Percentiles rank a stretch among this genome's conserved stretches.
phyloP scores from a whole-genome alignment of 2,797 vertebrate genomes.

The Pantherophis alleghaniensis region DNA sequence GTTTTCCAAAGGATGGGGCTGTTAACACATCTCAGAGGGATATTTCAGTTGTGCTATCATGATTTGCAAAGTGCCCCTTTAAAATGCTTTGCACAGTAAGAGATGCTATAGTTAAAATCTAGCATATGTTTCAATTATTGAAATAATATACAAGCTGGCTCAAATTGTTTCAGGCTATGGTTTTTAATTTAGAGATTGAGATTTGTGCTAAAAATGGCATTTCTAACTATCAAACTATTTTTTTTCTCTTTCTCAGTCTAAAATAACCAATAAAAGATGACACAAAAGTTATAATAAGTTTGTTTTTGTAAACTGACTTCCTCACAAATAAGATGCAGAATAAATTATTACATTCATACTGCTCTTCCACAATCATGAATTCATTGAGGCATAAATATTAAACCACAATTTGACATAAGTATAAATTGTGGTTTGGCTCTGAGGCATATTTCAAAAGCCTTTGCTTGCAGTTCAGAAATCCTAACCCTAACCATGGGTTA shows the following conservation, averaged over 20 bases:
- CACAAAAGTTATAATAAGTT: neutral
- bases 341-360: neutral
- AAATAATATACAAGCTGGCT: conserved; percentile 52
- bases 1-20: neutral
- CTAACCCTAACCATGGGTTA: neutral
- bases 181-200: conserved; percentile 3
- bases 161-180: conserved; percentile 42
- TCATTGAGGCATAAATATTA: neutral
- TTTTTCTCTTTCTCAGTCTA: conserved; percentile 1
- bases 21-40: neutral
- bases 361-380: neutral
- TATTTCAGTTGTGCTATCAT: neutral
- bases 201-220: conserved; percentile 13
- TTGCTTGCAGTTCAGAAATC: neutral
- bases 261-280: neutral
- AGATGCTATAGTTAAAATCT: conserved; percentile 46
- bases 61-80: neutral
- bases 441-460: neutral
- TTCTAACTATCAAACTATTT: neutral
- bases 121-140: conserved; percentile 37
- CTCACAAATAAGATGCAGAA: neutral
- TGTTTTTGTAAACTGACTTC: neutral
- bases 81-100: neutral
- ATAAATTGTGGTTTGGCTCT: neutral
- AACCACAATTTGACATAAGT: neutral